These are phyloP conservation scores for Chauna torquata DNA, from an alignment of 2,113 vertebrate species.

Conservation along the genomic window DNA sequence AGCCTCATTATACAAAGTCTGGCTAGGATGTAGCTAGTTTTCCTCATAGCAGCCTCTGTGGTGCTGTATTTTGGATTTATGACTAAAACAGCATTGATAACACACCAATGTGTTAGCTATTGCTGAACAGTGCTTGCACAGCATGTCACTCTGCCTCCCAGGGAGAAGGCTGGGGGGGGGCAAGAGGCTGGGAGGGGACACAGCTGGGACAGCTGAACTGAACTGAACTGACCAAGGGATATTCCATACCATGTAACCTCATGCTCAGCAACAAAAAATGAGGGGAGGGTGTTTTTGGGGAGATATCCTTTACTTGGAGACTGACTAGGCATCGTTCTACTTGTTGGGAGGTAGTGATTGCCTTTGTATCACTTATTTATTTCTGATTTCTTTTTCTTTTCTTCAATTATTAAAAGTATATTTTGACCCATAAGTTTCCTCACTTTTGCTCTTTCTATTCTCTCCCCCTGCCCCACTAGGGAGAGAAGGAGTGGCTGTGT, in stretches of 20 bases:
- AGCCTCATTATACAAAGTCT: background rate
- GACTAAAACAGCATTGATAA: background rate
- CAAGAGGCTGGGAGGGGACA: background rate
- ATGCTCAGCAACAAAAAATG: background rate
- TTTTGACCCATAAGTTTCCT: rapidly evolving
- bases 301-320: background rate
- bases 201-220: background rate
- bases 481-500: rapidly evolving
- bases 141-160: no score
- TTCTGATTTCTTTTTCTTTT: background rate
- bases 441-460: background rate
- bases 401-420: background rate
- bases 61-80: background rate
- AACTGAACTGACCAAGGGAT: background rate
- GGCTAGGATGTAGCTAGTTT: background rate
- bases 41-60: background rate
- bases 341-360: background rate
- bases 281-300: background rate
- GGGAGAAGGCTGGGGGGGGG: background rate
- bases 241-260: background rate
- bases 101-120: background rate
- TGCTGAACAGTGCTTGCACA: background rate
- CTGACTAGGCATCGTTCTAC: rapidly evolving
- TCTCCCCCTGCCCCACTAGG: background rate
- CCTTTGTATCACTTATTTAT: background rate